Evolutionary conservation across 2,113 vertebrate genomes (phyloP).

Genomic region (Urocitellus parryii): DNA sequence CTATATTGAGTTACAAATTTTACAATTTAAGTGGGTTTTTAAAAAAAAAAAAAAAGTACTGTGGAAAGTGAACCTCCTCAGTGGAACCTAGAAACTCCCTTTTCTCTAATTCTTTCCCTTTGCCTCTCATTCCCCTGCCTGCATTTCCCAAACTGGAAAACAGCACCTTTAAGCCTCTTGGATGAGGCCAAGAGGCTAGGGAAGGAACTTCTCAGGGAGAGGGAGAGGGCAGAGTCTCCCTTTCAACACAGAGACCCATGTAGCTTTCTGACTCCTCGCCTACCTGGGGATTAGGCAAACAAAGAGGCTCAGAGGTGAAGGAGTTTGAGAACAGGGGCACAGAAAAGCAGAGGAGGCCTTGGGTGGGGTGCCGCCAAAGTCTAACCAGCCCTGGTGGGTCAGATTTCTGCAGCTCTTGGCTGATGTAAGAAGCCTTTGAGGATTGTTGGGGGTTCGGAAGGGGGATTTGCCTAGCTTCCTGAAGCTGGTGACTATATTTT

Average conservation of each 20-base stretch:
- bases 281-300: accelerated
- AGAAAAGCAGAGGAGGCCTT: background rate
- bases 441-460: too few species aligned
- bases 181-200: background rate
- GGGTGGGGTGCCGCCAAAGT: background rate
- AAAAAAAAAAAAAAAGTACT: too few species aligned
- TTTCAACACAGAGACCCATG: background rate
- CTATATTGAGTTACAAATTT: background rate
- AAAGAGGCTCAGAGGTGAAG: background rate
- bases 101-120: background rate
- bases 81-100: slow-evolving; percentile 1
- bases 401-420: background rate
- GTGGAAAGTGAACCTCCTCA: background rate
- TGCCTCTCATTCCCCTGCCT: background rate
- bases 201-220: background rate
- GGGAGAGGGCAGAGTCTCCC: background rate
- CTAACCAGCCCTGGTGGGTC: background rate
- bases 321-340: background rate
- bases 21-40: background rate
- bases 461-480: background rate
- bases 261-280: background rate
- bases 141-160: background rate
- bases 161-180: background rate
- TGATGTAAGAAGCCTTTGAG: background rate
- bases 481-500: background rate